phyloP scores from a whole-genome alignment of 2,113 vertebrate genomes.

The Propithecus coquereli region DNA sequence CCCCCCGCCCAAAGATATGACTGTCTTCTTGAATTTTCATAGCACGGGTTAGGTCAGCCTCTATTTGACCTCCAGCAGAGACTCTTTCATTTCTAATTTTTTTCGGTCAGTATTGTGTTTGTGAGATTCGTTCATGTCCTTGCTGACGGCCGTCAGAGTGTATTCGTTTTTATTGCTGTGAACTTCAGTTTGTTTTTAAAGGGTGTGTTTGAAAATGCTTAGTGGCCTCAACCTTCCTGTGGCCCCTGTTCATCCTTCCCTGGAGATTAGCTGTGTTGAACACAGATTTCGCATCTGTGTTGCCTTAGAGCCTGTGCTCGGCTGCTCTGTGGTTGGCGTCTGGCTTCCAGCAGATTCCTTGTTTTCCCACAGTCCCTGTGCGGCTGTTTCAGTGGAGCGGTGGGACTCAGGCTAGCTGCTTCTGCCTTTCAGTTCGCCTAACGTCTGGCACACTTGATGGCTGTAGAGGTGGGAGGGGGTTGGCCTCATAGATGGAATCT shows the following conservation, averaged over 20 bases:
- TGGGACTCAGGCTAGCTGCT: background rate
- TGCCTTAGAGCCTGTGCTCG: background rate
- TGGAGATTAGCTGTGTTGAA: background rate
- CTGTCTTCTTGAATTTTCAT: background rate
- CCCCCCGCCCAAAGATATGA: background rate
- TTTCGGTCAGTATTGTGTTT: background rate
- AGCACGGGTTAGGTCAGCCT: too few species aligned
- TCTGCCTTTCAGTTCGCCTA: background rate
- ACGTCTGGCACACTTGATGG: background rate
- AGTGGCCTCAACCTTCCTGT: background rate
- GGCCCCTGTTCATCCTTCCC: background rate
- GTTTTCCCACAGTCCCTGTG: background rate
- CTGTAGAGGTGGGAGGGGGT: background rate
- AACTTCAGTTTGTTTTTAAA: background rate
- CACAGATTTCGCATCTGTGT: background rate
- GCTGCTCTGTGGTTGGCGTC: background rate
- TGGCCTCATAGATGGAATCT: background rate
- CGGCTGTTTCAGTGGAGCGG: rapidly evolving
- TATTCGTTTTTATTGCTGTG: background rate
- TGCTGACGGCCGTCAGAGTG: background rate
- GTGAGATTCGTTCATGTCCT: background rate
- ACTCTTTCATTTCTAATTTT: background rate
- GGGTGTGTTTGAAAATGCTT: background rate
- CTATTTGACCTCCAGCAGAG: background rate
- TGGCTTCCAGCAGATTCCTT: background rate